These are phyloP conservation scores for Cyanocitta stelleri DNA, from an alignment of 2,113 vertebrate genomes.

Conservation along the genomic window DNA sequence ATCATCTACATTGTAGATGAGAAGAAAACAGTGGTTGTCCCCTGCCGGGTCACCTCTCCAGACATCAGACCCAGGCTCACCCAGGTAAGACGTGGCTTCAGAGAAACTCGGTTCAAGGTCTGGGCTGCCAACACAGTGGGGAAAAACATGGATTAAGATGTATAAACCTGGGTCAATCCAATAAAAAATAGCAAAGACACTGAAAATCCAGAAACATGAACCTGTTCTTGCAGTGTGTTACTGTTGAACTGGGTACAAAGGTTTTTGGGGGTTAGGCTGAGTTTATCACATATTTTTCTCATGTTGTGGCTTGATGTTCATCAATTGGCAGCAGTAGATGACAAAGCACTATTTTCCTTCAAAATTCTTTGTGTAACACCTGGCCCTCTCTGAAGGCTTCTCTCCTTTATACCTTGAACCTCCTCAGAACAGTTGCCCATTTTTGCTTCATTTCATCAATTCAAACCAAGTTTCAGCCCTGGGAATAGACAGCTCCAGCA, in stretches of 20 bases:
- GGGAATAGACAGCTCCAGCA: not conserved
- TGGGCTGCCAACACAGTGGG: not conserved
- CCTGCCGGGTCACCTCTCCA: conserved; percentile 83
- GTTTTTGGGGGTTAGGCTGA: not conserved
- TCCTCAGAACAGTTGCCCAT: not conserved
- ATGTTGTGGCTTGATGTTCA: not conserved
- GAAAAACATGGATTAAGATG: not conserved
- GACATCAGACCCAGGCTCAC: conserved; percentile 68
- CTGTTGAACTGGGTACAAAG: not conserved
- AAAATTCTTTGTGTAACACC: not conserved
- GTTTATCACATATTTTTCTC: not conserved
- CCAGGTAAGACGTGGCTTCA: conserved; percentile 65
- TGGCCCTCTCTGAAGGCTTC: not conserved
- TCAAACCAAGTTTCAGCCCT: not conserved
- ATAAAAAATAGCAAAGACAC: not conserved
- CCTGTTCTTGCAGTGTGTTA: not conserved
- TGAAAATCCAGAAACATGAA: not conserved
- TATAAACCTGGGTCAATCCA: not conserved
- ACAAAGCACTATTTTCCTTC: not conserved
- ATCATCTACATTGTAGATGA: conserved; percentile 41
- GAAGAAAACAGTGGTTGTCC: conserved; percentile 66
- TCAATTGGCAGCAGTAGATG: not conserved
- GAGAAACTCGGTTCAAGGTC: not conserved
- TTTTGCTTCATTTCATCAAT: not conserved
- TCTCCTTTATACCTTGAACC: not conserved